Evolutionary conservation across 1,140 invertebrate genomes (phyloP), one percentile per base, ranked within the genome.

Genomic region (Pararge aegeria): DNA sequence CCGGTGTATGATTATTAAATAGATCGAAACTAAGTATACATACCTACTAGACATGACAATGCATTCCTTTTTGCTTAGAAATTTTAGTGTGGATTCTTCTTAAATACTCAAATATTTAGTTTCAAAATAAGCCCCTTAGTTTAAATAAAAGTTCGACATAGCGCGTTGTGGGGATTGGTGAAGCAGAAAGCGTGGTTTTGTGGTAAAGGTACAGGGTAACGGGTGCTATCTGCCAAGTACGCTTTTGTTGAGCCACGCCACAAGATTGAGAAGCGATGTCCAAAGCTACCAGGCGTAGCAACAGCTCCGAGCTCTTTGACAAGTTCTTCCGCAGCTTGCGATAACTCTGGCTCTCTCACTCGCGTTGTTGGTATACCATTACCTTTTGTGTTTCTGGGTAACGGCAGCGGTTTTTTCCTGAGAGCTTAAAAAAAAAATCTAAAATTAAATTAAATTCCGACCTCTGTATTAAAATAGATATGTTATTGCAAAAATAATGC

Each of bases 141-240:
- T 46, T 46, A 46, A 30, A 73, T 69, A 15, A 64, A 64, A 53
- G 73, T 73, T 2, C 66, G 59, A 67, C 75, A 78, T 13, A 75
- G 38, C 0, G 70, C 21, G 44, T 51, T 78, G 1, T 68, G 15
- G 9, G 75, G 75, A 20, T 78, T 57, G 1, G 63, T 68, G 46
- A 56, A 67, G 51, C 75, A 78, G 50, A 78, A 78, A 0, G 70
- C 70, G 29, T 78, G 61, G 34, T 78, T 75, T 55, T 73, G 73
- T 2, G 73, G 70, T 18, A 75, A 34, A 1, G 75, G 75, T 21
- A 78, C 44, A 10, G 73, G 66, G 7, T 71, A 64, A 10, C 61
- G 62, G 1, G 61, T 66, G 38, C 75, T 78, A 6, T 44, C 18
- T 6, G 52, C 48, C 24, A 75, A 60, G 53, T 71, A 61, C 15